Evolutionary conservation across 2,113 vertebrate species (phyloP), one percentile per base, ranked within the genome.

Genomic region (Oncorhynchus keta): DNA sequence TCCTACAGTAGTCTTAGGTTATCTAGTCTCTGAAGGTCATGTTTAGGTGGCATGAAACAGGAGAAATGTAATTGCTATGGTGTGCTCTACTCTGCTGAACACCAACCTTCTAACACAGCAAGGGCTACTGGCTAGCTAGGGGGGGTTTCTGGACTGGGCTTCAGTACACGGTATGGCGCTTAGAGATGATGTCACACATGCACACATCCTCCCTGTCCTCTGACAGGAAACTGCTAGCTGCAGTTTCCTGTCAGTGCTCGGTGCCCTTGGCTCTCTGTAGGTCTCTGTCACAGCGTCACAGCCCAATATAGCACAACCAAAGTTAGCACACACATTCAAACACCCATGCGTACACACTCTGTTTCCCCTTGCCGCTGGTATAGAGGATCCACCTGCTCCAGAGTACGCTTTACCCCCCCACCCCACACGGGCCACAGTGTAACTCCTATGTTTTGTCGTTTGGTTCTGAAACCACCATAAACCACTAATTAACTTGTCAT

Each of bases 181-280:
- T 48, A 57, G 24, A 78, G 77, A 65, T 76, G 72, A 79, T 71
- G 5, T 74, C 51, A 73, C 61, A 76, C 5, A 68, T 32, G n/a
- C 49, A 26, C 39, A 14, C 32, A 67, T 26, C 48, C 57, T 71
- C 66, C 55, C 20, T 79, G 39, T 75, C 18, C 28, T 24, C 20
- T 18, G 65, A 24, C 5, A 67, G 65, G 9, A 35, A 35, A 35
- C 35, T 35, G 35, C 39, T 45, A 11, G n/a, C 70, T 68, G 32
- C 59, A 1, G 8, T 79, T 75, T 76, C 64, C n/a, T 75, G 65
- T 79, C 68, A 81, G 76, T 74, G 77, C n/a, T 0, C 24, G 72
- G 72, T 79, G 79, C 49, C 85, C 85, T 85, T 87, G 83, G 74
- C 80, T 65, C 68, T 70, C 6, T 67, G 62, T 35, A 73, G 71